phyloP scores from a whole-genome alignment of 2,113 vertebrate species.

The Syrrhaptes paradoxus region DNA sequence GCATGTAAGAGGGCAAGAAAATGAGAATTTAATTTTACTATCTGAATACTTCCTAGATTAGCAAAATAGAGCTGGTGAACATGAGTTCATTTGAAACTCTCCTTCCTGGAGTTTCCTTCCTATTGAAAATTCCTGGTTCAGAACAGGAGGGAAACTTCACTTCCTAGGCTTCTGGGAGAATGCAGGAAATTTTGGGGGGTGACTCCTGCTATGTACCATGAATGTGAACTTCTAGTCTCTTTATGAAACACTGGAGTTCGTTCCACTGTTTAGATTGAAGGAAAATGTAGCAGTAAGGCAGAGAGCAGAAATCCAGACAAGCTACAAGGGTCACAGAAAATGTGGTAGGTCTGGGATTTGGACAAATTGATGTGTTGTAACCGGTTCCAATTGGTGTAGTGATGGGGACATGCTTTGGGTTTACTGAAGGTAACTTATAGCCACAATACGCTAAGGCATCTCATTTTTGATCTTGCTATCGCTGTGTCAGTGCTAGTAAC shows the following conservation, averaged over 20 bases:
- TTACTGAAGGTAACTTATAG: background rate
- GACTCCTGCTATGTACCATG: background rate
- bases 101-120: background rate
- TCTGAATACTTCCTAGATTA: background rate
- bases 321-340: background rate
- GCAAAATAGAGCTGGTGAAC: background rate
- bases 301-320: background rate
- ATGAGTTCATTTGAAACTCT: background rate
- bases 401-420: background rate
- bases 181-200: background rate
- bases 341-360: background rate
- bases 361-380: background rate
- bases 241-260: background rate
- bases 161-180: background rate
- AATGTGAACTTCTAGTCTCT: background rate
- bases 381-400: background rate
- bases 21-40: background rate
- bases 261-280: background rate
- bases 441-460: background rate
- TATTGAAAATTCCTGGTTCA: background rate
- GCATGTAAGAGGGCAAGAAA: background rate
- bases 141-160: background rate
- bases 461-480: background rate
- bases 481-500: background rate
- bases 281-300: background rate